Evolutionary conservation across 2,888 invertebrate genomes (phyloP), one percentile per base, ranked within the genome.

Genomic region (Phymatocera aterrima): DNA sequence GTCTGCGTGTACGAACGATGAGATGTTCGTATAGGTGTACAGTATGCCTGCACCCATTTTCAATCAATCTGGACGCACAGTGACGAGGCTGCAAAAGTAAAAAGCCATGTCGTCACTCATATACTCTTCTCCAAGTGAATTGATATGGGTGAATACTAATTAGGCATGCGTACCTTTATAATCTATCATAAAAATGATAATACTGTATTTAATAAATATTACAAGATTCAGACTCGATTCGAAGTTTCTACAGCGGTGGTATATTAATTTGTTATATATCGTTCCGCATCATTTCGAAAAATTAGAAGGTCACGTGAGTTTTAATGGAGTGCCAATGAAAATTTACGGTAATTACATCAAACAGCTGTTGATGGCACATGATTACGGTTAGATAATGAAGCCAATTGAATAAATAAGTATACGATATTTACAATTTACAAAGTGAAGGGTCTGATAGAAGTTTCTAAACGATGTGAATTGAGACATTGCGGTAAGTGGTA

Each of bases 1-100:
- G 78, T 78, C 60, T 74, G 54, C 72, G 78, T 74, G 57, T 28
- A 54, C 54, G 78, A 24, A 60, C n/a, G 61, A 77, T 18, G 43
- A 34, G 31, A 46, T 31, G 46, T 43, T 18, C 34, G 18, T 57
- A 37, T 68, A 15, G n/a, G n/a, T n/a, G n/a, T n/a, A n/a, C n/a
- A n/a, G n/a, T 68, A 18, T 15, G 15, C 34, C 64, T 34, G 24
- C 4, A 21, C 24, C 37, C 24, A 51, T 43, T 37, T 24, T 18
- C 64, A 65, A 48, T 61, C 65, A 48, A 51, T 65, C 21, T 48
- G 61, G 31, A 51, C 61, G 31, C 18, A 31, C 15, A 65, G 48
- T 64, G 61, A 77, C 40, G 43, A 43, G 31, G 46, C 28, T 15
- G 46, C 34, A 64, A 64, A n/a, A n/a, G n/a, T n/a, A n/a, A n/a